Base-by-base conservation (phyloP, 2,113 vertebrate species). In the Geothlypis trichas region DNA sequence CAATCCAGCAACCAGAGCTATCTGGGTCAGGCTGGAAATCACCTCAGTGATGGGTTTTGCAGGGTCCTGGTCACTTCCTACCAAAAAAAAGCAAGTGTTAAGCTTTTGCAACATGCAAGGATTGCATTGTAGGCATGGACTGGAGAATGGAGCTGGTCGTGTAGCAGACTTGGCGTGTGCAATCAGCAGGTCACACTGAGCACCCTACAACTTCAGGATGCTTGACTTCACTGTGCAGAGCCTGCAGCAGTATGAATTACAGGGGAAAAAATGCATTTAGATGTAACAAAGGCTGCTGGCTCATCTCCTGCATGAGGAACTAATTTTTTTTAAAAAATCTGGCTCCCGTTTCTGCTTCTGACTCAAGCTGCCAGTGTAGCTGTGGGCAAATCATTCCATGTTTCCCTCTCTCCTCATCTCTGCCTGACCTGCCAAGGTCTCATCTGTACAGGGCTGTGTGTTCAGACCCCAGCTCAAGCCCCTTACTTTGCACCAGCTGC, bases 221-320 rank as follows among this genome's bases (percentile, higher is more conserved):
- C 68, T 90, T 76, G 59, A 54, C 6, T 47, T 78, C 27, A 51
- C 93, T 42, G 16, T 55, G 55, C 28, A 51, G 47, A 93, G 81
- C 81, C 87, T 86, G 90, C 81, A 84, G 83, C 81, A 16, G 15
- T 42, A 33, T 75, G 55, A 93, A 69, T 92, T 84, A 65, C 67
- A 67, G 61, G 27, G 73, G 55, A 9, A 58, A 82, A 81, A 88
- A 74, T 75, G 80, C 33, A 20, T 72, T 74, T 63, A 49, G 30
- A 11, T 81, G 28, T 90, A 96, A 92, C 90, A 93, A 96, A 96
- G 90, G 90, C 17, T 2, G n/a, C 54, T 96, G 96, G 85, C 91
- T 92, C 80, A 59, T 78, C 85, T 92, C 57, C 72, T 89, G 88
- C 8, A 3, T 31, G 51, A 95, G 87, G 67, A 95, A 78, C 82